Percentiles rank a stretch among this genome's conserved stretches.
These are phyloP conservation scores for Opisthograptis luteolata DNA, from an alignment of 2,888 invertebrate species.

Conservation along the genomic window DNA sequence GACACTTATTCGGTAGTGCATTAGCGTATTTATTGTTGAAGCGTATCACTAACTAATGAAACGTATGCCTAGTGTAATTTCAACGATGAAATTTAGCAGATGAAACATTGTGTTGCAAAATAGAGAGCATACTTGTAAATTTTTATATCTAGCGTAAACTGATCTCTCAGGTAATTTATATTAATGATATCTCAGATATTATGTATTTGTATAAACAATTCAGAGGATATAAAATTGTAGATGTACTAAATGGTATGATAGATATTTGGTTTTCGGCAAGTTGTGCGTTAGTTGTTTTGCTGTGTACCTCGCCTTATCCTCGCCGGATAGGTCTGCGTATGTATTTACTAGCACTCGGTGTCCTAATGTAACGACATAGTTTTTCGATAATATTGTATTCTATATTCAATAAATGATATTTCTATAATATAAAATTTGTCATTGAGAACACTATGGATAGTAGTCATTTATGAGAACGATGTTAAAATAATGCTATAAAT, in stretches of 20 bases:
- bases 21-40: conserved; percentile 75
- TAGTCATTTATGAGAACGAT: conserved; percentile 78
- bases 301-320: conserved; percentile 70
- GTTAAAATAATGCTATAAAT: conserved; percentile 77
- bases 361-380: conserved; percentile 78
- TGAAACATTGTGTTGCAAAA: conserved; percentile 70
- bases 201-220: conserved; percentile 80
- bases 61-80: conserved; percentile 72
- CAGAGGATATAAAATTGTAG: conserved; percentile 77
- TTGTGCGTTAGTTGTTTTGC: conserved; percentile 69
- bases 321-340: conserved; percentile 68
- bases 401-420: conserved; percentile 83
- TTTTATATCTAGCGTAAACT: conserved; percentile 82
- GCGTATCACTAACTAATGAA: conserved; percentile 69
- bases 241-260: conserved; percentile 65
- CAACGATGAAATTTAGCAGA: conserved; percentile 70
- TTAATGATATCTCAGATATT: conserved; percentile 78
- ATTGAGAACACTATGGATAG: conserved; percentile 78
- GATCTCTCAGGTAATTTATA: conserved; percentile 83
- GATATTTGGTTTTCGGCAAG: conserved; percentile 69
- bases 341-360: conserved; percentile 78
- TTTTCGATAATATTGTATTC: conserved; percentile 83
- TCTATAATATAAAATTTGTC: conserved; percentile 81
- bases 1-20: conserved; percentile 73
- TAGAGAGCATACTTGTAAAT: conserved; percentile 78